Percentiles rank a stretch among this genome's conserved stretches.
These are phyloP conservation scores for Drosophila melanogaster DNA, from an alignment of 1,140 invertebrate species.

Conservation along the genomic window Release_6_plus_ISO1_MT NC_004354.4:1395001-1395500, in stretches of 20 bases:
- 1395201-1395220: neutral
- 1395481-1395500: slow-evolving; percentile 29
- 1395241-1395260: slow-evolving; percentile 89
- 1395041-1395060: no score
- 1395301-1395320: slow-evolving; percentile 90
- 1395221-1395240: neutral
- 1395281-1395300: slow-evolving; percentile 88
- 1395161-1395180: slow-evolving; percentile 92
- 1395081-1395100: slow-evolving; percentile 47
- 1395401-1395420: slow-evolving; percentile 51
- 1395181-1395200: slow-evolving; percentile 96
- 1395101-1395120: slow-evolving; percentile 90
- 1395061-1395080: no score
- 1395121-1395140: slow-evolving; percentile 97
- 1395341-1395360: slow-evolving; percentile 60
- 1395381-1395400: slow-evolving; percentile 48
- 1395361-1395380: slow-evolving; percentile 72
- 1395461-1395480: slow-evolving; percentile 27
- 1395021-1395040: neutral
- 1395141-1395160: slow-evolving; percentile 98
- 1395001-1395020: neutral
- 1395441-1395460: slow-evolving; percentile 5
- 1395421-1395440: slow-evolving; percentile 39
- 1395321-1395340: slow-evolving; percentile 87
- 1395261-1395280: slow-evolving; percentile 88